A percentile compares a stretch with the other conserved stretches of the same genome.
Conservation (phyloP, 92 coral and sea anemone genomes). For the Epizoanthus scotinus region DNA sequence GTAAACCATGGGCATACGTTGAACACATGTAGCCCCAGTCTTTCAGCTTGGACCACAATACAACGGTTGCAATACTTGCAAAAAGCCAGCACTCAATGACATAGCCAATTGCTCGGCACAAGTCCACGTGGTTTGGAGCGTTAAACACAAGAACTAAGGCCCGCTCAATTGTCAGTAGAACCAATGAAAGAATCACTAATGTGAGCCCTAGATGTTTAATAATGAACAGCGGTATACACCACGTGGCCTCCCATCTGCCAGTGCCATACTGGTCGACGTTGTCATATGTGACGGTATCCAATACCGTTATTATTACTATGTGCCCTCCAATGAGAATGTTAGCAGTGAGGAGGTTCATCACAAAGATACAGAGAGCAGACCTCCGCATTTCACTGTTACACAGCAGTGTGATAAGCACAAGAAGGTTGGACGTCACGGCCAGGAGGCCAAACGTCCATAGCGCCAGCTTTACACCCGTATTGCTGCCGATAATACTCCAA, state of each 20-base stretch:
- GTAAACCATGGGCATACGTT: constrained; percentile 62
- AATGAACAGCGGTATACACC: constrained; percentile 82
- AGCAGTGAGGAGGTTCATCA: constrained; percentile 79
- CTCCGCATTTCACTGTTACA: constrained; percentile 79
- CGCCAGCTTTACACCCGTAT: constrained; percentile 84
- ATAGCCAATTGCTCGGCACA: constrained; percentile 83
- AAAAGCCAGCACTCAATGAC: constrained; percentile 86
- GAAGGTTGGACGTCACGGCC: constrained; percentile 79
- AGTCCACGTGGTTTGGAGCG: constrained; percentile 68
- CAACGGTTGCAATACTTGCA: constrained; percentile 73
- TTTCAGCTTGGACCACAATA: constrained; percentile 78
- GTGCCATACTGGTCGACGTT: constrained; percentile 68
- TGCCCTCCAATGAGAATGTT: constrained; percentile 77
- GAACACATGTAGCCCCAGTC: constrained; percentile 88
- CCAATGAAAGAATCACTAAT: constrained; percentile 66
- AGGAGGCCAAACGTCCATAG: constrained; percentile 88
- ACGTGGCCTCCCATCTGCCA: constrained; percentile 73
- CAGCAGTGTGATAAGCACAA: constrained; percentile 68
- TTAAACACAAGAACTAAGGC: constrained; percentile 62
- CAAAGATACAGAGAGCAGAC: constrained; percentile 80
- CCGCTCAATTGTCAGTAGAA: constrained; percentile 69
- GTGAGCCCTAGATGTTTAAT: constrained; percentile 77
- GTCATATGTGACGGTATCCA: constrained; percentile 78
- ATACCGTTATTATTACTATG: constrained; percentile 73
- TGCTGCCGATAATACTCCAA: constrained; percentile 75